phyloP scores from a whole-genome alignment of 2,797 vertebrate genomes.

The Lindbergichthys nudifrons region DNA sequence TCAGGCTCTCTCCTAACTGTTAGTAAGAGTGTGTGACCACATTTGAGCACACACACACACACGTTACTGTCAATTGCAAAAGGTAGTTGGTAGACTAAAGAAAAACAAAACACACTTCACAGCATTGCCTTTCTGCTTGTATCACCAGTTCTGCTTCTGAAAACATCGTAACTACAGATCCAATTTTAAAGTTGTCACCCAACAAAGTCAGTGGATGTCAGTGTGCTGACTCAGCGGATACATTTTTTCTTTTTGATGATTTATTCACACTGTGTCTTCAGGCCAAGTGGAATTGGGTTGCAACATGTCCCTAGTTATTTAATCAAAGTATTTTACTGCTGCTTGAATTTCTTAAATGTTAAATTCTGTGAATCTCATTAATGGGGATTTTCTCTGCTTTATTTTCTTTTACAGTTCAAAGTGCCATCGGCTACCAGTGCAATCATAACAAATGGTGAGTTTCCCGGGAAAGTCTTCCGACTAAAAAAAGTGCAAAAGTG shows the following conservation, averaged over 20 bases:
- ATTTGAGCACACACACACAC: conserved; percentile 22
- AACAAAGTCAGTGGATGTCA: conserved; percentile 22
- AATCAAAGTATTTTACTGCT: conserved; percentile 16
- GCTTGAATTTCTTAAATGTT: conserved; percentile 17
- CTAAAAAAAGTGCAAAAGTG: neutral
- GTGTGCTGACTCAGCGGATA: conserved; percentile 22
- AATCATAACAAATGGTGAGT: conserved; percentile 98
- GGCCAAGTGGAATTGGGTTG: conserved; percentile 11
- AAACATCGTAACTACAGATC: neutral
- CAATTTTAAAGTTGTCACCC: conserved; percentile 35
- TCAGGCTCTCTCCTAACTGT: conserved; percentile 30
- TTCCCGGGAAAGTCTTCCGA: neutral
- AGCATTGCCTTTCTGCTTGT: conserved; percentile 22
- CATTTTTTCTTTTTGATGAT: conserved; percentile 22
- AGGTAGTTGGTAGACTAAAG: conserved; percentile 43
- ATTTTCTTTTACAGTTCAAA: conserved; percentile 90
- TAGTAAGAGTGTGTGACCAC: neutral
- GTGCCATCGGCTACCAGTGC: conserved; percentile 97
- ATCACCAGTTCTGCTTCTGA: conserved; percentile 17
- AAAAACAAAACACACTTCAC: conserved; percentile 22
- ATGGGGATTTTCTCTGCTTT: conserved; percentile 30
- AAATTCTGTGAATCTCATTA: conserved; percentile 19
- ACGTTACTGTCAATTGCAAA: conserved; percentile 18
- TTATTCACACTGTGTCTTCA: conserved; percentile 35
- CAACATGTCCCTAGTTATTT: conserved; percentile 24